Conservation (phyloP, 2,888 invertebrate species). For the Cenopis cana region DNA sequence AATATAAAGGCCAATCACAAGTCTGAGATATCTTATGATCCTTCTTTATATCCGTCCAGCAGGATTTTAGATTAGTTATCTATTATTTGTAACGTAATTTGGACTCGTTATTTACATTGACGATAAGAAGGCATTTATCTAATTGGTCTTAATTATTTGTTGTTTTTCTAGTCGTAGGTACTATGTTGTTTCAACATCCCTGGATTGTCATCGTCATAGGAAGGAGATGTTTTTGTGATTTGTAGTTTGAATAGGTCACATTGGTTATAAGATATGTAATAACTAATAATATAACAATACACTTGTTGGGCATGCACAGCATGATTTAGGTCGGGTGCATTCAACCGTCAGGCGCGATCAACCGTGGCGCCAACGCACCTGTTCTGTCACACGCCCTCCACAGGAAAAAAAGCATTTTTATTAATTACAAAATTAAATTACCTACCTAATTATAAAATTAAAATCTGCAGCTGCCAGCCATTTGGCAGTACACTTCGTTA, state of each 20-base stretch:
- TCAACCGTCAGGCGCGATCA: slow-evolving; percentile 38
- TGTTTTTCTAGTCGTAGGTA: slow-evolving; percentile 18
- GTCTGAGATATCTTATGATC: slow-evolving; percentile 14
- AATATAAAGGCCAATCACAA: background rate
- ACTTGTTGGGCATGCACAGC: slow-evolving; percentile 16
- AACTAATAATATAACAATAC: slow-evolving; percentile 24
- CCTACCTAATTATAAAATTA: too few relatives aligned
- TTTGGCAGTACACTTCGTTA: background rate
- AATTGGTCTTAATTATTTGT: slow-evolving; percentile 6
- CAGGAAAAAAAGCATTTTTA: background rate
- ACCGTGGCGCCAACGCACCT: slow-evolving; percentile 33
- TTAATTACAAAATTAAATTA: too few relatives aligned
- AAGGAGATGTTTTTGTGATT: too few relatives aligned
- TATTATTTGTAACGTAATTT: slow-evolving; percentile 6
- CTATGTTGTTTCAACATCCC: too few relatives aligned
- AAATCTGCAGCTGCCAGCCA: background rate
- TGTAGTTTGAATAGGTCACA: slow-evolving; percentile 4
- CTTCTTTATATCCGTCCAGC: slow-evolving; percentile 9
- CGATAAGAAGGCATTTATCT: slow-evolving; percentile 18
- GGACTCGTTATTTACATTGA: slow-evolving; percentile 23
- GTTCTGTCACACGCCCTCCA: slow-evolving; percentile 18
- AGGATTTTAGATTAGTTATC: slow-evolving; percentile 19
- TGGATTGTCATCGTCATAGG: background rate
- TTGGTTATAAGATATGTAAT: too few relatives aligned
- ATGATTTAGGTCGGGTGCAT: slow-evolving; percentile 34